phyloP scores from a whole-genome alignment of 1,140 invertebrate genomes.

The Reticulitermes speratus region DNA sequence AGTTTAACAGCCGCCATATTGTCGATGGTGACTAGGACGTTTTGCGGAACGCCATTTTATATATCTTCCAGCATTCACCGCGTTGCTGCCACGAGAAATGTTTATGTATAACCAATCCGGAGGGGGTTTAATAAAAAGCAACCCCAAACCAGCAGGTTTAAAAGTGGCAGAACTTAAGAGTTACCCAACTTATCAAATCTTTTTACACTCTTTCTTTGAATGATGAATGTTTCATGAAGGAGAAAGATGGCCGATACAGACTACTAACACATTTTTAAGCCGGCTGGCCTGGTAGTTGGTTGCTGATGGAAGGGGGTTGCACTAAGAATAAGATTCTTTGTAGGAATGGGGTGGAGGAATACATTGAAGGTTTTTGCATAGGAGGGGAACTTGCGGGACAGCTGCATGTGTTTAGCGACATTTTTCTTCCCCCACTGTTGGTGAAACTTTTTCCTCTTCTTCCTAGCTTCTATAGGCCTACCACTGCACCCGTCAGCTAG shows the following conservation, averaged over 20 bases:
- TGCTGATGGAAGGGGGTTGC: background rate
- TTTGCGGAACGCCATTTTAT: slow-evolving; percentile 8
- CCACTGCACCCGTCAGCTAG: too few relatives aligned
- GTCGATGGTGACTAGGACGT: background rate
- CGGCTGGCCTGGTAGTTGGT: background rate
- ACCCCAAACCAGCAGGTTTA: background rate
- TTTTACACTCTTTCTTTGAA: background rate
- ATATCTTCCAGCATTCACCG: background rate
- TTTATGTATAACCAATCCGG: slow-evolving; percentile 8
- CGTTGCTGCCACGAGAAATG: background rate
- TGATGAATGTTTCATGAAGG: slow-evolving; percentile 16
- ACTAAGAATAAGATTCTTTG: background rate
- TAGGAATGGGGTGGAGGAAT: background rate
- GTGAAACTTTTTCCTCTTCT: background rate
- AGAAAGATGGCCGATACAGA: background rate
- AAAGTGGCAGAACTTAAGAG: background rate
- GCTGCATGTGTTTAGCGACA: slow-evolving; percentile 9
- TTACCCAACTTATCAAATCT: slow-evolving; percentile 7
- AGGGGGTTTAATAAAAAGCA: background rate
- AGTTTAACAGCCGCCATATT: background rate
- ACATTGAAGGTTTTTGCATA: slow-evolving; percentile 11
- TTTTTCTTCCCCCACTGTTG: background rate
- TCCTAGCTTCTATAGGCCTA: background rate
- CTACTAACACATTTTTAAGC: background rate
- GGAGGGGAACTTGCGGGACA: background rate